Evolutionary conservation across 2,797 vertebrate genomes (phyloP).

Genomic region (Dipus sagitta): DNA sequence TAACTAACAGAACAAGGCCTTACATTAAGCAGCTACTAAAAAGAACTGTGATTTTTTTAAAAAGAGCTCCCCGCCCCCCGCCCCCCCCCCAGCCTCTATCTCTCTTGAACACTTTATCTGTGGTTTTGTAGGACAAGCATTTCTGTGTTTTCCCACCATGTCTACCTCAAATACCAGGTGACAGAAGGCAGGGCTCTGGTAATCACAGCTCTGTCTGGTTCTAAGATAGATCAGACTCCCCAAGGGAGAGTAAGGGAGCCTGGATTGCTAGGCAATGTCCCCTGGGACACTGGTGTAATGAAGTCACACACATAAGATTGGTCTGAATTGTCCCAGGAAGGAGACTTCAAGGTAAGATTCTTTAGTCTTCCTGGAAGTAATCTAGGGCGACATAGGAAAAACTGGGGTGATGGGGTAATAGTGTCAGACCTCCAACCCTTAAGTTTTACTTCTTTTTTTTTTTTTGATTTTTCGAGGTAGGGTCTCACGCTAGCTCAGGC

Average conservation of each 20-base stretch:
- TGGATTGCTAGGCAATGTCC: background rate
- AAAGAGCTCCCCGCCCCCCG: background rate
- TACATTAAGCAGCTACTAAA: slow-evolving; percentile 14
- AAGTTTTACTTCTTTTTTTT: background rate
- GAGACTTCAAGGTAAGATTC: background rate
- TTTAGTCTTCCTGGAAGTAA: background rate
- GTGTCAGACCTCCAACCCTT: background rate
- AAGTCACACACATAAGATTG: background rate
- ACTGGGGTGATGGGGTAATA: background rate
- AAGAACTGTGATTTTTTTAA: background rate
- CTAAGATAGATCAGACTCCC: background rate
- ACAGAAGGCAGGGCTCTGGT: background rate
- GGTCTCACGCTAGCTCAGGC: too few species aligned
- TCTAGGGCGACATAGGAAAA: background rate
- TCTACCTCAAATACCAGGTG: background rate
- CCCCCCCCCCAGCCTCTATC: too few species aligned
- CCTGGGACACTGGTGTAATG: background rate
- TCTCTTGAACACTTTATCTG: background rate
- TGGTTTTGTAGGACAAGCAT: background rate
- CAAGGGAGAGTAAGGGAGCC: background rate
- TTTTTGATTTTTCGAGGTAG: background rate
- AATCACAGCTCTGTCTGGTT: background rate
- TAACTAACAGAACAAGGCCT: slow-evolving; percentile 21
- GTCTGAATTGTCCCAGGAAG: background rate
- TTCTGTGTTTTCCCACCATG: too few species aligned